Percentiles rank a stretch among this genome's conserved stretches.
phyloP scores from a whole-genome alignment of 2,797 vertebrate genomes.

The Gastrophryne carolinensis region DNA sequence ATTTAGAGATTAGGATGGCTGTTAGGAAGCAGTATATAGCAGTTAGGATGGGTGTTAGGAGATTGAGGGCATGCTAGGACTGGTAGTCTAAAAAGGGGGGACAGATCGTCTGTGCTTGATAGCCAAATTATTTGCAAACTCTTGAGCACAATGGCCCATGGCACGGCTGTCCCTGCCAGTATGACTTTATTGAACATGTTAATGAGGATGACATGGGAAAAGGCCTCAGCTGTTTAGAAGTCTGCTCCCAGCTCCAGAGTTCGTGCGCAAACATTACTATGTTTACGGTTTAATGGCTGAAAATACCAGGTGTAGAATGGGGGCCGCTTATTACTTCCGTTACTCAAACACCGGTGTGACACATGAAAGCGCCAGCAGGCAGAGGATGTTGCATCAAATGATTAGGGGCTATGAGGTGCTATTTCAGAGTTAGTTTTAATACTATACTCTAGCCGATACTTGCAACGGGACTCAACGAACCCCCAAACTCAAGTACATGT shows the following conservation, averaged over 20 bases:
- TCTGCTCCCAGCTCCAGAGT: neutral
- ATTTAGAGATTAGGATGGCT: no score
- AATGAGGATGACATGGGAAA: neutral
- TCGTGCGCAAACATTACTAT: neutral
- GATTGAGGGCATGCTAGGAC: no score
- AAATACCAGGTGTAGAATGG: constrained; percentile 30
- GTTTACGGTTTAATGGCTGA: constrained; percentile 8
- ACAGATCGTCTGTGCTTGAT: no score
- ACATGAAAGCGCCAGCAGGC: constrained; percentile 42
- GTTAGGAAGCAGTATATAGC: no score
- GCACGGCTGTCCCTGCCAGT: no score
- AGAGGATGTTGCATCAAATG: constrained; percentile 22
- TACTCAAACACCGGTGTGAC: constrained; percentile 31
- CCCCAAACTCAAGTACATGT: no score
- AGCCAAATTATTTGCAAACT: no score
- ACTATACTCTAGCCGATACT: no score
- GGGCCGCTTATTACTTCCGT: constrained; percentile 17
- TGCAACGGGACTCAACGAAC: no score
- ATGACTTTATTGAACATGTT: neutral
- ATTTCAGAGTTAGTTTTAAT: neutral
- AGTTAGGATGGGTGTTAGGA: no score
- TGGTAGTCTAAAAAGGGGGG: no score
- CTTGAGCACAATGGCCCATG: no score
- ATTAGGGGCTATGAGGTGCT: constrained; percentile 13
- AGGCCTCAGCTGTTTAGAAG: neutral